Conservation (phyloP, 1,140 invertebrate species). For the Drosophila serrata region DNA sequence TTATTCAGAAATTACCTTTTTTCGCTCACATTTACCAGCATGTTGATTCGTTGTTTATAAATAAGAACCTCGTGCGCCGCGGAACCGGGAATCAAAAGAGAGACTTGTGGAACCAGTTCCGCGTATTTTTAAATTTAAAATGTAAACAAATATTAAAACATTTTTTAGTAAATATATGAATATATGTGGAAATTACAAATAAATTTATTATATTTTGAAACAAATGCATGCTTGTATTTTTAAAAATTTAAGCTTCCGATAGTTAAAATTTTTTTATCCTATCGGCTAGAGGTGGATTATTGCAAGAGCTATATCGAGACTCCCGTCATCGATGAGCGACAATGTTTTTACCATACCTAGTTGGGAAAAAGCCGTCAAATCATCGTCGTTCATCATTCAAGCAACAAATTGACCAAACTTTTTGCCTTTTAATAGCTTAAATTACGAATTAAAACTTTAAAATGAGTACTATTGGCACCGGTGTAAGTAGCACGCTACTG, state of each 20-base stretch:
- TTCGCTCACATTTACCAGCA: constrained; percentile 63
- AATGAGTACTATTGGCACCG: constrained; percentile 98
- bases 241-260: background rate
- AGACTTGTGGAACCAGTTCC: background rate
- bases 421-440: constrained; percentile 25
- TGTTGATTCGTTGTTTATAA: constrained; percentile 61
- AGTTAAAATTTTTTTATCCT: background rate
- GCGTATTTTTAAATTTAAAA: too few relatives aligned
- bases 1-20: constrained; percentile 55
- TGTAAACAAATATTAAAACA: background rate
- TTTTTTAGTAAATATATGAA: background rate
- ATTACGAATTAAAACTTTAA: constrained; percentile 47
- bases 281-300: background rate
- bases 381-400: constrained; percentile 56
- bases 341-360: constrained; percentile 25
- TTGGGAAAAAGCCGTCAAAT: constrained; percentile 82
- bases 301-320: constrained; percentile 1
- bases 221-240: background rate
- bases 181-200: too few relatives aligned
- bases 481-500: constrained; percentile 92
- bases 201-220: too few relatives aligned
- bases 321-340: background rate
- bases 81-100: background rate
- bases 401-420: constrained; percentile 32
- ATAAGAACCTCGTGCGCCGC: constrained; percentile 44